Evolutionary conservation across 2,888 invertebrate species (phyloP).

Genomic region (Tineola bisselliella): DNA sequence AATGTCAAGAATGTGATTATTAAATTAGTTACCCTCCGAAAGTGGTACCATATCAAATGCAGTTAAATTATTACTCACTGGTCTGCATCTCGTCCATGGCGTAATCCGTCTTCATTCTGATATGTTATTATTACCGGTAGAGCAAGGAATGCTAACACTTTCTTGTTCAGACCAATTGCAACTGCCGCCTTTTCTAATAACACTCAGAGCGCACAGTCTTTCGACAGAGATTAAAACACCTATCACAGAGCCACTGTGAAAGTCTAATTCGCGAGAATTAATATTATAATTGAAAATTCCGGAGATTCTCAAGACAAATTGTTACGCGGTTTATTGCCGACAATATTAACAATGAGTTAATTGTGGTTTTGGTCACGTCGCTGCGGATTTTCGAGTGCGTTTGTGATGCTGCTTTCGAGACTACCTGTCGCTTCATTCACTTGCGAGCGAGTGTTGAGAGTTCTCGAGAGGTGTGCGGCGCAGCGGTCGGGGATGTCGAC

Average conservation of each 20-base stretch:
- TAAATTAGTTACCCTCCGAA: neutral
- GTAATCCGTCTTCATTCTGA: constrained; percentile 64
- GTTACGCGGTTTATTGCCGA: constrained; percentile 15
- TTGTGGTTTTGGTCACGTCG: neutral
- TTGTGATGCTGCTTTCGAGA: constrained; percentile 6
- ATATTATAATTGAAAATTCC: constrained; percentile 46
- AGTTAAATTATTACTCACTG: constrained; percentile 39
- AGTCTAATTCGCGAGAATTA: constrained; percentile 31
- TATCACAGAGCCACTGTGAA: constrained; percentile 26
- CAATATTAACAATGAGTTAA: neutral
- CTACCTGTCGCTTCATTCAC: constrained; percentile 17
- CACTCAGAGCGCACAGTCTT: constrained; percentile 40
- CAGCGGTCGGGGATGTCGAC: constrained; percentile 11
- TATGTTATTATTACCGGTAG: neutral
- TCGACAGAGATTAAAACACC: constrained; percentile 33
- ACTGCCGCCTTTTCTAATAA: constrained; percentile 24
- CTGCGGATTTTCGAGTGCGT: neutral
- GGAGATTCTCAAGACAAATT: constrained; percentile 24
- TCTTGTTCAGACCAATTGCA: constrained; percentile 34
- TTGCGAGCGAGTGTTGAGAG: constrained; percentile 12
- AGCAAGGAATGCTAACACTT: constrained; percentile 31
- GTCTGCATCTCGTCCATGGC: constrained; percentile 64
- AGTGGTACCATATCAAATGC: neutral
- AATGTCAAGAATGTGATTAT: neutral
- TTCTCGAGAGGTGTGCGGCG: neutral